These are phyloP conservation scores for Diadegma fenestrale DNA, from an alignment of 2,888 invertebrate genomes.

Conservation along the genomic window DNA sequence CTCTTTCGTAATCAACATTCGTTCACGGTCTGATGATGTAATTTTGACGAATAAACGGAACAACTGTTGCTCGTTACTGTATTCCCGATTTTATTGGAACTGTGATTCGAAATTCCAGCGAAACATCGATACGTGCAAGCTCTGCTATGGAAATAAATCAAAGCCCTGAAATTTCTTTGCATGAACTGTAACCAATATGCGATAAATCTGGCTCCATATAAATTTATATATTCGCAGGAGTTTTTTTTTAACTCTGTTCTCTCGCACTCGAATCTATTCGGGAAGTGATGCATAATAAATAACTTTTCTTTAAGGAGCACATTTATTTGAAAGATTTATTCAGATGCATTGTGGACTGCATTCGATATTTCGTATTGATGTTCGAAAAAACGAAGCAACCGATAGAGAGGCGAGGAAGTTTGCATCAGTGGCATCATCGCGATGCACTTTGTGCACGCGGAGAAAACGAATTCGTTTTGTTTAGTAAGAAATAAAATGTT, in stretches of 20 bases:
- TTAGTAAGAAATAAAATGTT: too few relatives aligned
- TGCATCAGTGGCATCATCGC: too few relatives aligned
- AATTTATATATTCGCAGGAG: neutral
- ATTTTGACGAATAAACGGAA: neutral
- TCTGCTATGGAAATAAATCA: neutral
- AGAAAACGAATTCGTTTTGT: too few relatives aligned
- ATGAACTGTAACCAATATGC: conserved; percentile 39
- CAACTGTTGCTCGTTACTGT: neutral
- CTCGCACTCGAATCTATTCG: neutral
- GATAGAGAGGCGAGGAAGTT: neutral
- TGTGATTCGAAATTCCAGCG: neutral
- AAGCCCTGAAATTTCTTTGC: neutral
- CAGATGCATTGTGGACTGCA: neutral
- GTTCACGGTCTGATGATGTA: neutral
- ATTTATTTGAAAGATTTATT: conserved; percentile 46
- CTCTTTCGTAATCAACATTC: neutral
- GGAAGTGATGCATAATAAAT: conserved; percentile 45
- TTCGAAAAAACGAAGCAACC: neutral
- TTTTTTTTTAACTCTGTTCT: neutral
- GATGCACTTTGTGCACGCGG: too few relatives aligned
- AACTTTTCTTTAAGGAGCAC: conserved; percentile 10
- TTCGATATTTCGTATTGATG: neutral
- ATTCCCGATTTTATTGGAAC: neutral
- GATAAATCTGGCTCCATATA: conserved; percentile 40
- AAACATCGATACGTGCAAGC: neutral